Evolutionary conservation across 2,888 invertebrate species (phyloP), one percentile per base, ranked within the genome.

Genomic region (Hedya salicella): DNA sequence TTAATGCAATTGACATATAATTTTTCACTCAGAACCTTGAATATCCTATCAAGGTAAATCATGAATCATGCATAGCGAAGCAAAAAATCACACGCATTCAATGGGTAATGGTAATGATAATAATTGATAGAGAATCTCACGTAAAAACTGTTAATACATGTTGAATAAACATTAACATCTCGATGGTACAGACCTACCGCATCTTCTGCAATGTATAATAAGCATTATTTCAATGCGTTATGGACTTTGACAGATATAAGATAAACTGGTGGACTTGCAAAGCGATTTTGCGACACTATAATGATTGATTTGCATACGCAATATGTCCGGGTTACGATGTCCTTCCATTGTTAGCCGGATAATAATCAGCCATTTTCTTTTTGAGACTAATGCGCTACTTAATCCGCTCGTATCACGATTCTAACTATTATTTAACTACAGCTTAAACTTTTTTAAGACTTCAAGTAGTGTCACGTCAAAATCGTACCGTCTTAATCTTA

Each of bases 31-130:
- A 68, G 40, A 75, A 81, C 88, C 85, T 86, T 84, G 78, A 71
- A 77, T 77, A 80, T 78, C 77, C 69, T 73, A 81, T 81, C 78
- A 82, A 82, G 80, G 80, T 79, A 76, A 78, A 73, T 74, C 68
- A 72, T 86, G 83, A 86, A 82, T 85, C 81, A 81, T 77, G 75
- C 67, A 68, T 71, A 73, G 69, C 70, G 69, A 69, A 63, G 70
- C 74, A 79, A 81, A 85, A 84, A 80, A 74, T 73, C 73, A 71
- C 56, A 76, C 72, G 74, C 77, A 82, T 77, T 70, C 69, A 68
- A 70, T 73, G 72, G 68, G 60, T 68, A 68, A 65, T 70, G 64
- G 65, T 62, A 32, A 32, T 56, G 66, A 65, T 62, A 32, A 32
- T 56, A 60, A 65, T 66, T 61, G 62, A 62, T 62, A 50, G 50